phyloP scores from a whole-genome alignment of 37 sponge, comb jelly and placozoan genomes.

The Diacarnus erythraeanus region DNA sequence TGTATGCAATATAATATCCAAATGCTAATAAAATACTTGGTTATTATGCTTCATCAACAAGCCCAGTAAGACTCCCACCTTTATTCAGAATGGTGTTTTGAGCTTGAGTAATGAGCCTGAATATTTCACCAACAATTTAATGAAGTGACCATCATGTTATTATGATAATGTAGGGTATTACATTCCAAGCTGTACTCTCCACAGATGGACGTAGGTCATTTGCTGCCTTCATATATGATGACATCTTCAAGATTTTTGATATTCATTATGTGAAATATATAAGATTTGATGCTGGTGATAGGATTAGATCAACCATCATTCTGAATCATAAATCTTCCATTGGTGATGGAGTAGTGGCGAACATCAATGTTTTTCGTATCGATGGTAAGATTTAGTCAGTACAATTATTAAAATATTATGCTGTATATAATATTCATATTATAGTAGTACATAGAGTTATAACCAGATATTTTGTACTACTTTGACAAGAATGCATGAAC shows the following conservation, averaged over 20 bases:
- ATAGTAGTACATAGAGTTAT: too few species aligned
- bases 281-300: constrained; percentile 6
- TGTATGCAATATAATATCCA: too few species aligned
- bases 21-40: too few species aligned
- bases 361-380: background rate
- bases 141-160: too few species aligned
- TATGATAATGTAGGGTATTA: too few species aligned
- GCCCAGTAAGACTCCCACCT: too few species aligned
- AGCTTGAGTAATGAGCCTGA: background rate
- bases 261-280: background rate
- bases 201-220: background rate
- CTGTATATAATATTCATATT: too few species aligned
- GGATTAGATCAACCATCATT: background rate
- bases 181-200: constrained; percentile 2
- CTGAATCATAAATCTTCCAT: background rate
- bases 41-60: too few species aligned
- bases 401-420: too few species aligned
- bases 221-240: background rate
- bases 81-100: background rate
- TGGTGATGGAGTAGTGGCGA: background rate
- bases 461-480: too few species aligned
- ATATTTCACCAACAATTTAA: too few species aligned
- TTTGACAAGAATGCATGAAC: too few species aligned
- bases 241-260: background rate
- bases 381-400: background rate